Evolutionary conservation across 2,797 vertebrate genomes (phyloP).

Genomic region (Sylvilagus floridanus): DNA sequence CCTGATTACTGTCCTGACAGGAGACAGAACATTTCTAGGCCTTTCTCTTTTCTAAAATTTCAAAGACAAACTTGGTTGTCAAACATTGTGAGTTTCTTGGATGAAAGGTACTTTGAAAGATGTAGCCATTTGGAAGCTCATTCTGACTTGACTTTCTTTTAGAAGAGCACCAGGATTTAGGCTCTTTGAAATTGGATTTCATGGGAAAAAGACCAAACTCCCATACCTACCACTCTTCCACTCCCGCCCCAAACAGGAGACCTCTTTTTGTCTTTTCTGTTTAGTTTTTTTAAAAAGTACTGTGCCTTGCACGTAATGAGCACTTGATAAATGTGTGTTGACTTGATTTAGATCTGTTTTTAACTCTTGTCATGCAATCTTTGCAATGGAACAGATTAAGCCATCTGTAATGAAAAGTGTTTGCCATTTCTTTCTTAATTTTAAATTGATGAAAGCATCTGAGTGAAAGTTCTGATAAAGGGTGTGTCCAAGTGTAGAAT

Average conservation of each 20-base stretch:
- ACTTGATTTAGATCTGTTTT: not conserved
- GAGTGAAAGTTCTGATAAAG: not conserved
- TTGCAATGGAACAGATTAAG: not conserved
- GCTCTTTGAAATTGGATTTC: not conserved
- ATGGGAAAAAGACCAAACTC: not conserved
- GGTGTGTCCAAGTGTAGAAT: not conserved
- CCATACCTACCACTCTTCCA: accelerated
- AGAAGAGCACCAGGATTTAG: not conserved
- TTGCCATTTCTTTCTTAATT: not conserved
- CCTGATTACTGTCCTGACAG: not conserved
- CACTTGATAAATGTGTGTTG: not conserved
- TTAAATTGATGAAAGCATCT: slow-evolving; percentile 24
- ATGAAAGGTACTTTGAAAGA: not conserved
- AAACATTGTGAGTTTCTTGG: not conserved
- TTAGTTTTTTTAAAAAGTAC: not conserved
- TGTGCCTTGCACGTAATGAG: not conserved
- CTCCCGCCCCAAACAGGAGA: not conserved
- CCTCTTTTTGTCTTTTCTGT: not conserved
- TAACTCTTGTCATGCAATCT: not conserved
- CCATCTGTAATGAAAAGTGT: not conserved
- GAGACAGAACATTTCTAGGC: not conserved
- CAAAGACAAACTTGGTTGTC: not conserved
- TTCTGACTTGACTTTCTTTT: not conserved
- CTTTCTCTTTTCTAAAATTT: not conserved
- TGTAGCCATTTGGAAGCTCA: not conserved